Base-by-base conservation (phyloP, 2,113 vertebrate genomes). In the Elachura formosa region DNA sequence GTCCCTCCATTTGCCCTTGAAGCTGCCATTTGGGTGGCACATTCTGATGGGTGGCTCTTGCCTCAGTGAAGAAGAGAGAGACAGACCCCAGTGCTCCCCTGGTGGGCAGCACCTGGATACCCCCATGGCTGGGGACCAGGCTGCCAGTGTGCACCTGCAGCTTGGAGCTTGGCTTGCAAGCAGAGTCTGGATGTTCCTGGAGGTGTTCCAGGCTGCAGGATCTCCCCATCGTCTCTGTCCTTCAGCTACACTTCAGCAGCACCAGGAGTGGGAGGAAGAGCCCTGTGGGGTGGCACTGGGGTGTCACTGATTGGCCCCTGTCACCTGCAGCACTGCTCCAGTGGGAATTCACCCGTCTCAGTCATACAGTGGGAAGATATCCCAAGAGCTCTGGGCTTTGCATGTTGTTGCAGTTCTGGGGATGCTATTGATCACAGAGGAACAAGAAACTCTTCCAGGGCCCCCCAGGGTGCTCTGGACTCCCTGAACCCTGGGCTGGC, bases 221-320 rank as follows among this genome's bases (percentile, higher is more conserved):
- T 45, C 10, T 28, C 40, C 33, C 33, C 0, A 1, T 21, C 8
- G 0, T 58, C n/a, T 36, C 17, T 1, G 3, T 24, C 34, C 29
- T 8, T 5, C 45, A 25, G 54, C 41, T 12, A 2, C 23, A 22
- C 46, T 49, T 34, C 24, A 3, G 68, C 62, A 59, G 61, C 55
- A 10, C 16, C n/a, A 19, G 68, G 7, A 41, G 10, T 0, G 3
- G 29, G 61, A 33, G 14, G 81, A 49, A 51, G 17, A 8, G 33
- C 72, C 34, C 45, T 14, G 49, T 10, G 26, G 6, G 4, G 13
- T 22, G 64, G 20, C 26, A 15, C 23, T 10, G 46, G 25, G 16
- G 51, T 5, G 2, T 20, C 2, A 0, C 5, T 2, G 11, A 4
- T 2, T 2, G 21, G 10, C 11, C 12, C 1, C 20, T 28, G 49